Evolutionary conservation across 2,797 vertebrate genomes (phyloP).

Genomic region (Cephalopachus bancanus): DNA sequence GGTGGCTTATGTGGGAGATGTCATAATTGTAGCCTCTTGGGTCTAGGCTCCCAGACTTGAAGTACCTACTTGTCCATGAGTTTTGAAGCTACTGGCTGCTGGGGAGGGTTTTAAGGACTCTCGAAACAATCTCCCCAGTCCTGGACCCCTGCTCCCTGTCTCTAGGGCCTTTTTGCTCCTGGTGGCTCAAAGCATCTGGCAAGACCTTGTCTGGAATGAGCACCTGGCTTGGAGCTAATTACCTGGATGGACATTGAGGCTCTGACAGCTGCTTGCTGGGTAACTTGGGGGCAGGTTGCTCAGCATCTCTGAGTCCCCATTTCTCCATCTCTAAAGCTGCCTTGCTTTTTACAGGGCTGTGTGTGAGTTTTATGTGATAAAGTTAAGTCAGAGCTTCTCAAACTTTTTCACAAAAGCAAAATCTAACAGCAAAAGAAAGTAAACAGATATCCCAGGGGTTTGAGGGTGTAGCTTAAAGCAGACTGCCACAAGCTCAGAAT

Average conservation of each 20-base stretch:
- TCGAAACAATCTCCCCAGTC: background rate
- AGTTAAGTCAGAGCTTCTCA: conserved; percentile 57
- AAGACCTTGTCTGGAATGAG: background rate
- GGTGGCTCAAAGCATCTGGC: background rate
- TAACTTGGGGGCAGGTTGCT: background rate
- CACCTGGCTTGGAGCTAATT: background rate
- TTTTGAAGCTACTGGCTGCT: background rate
- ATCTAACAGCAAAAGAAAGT: background rate
- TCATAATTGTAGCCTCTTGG: background rate
- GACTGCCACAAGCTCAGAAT: background rate
- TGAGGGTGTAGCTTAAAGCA: conserved; percentile 54
- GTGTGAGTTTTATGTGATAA: conserved; percentile 13
- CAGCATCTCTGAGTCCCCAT: background rate
- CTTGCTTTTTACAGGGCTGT: conserved; percentile 32
- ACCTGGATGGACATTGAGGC: background rate
- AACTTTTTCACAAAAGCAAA: conserved; percentile 70
- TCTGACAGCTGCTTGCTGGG: background rate
- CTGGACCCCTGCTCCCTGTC: background rate
- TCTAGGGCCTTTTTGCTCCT: background rate
- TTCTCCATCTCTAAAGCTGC: background rate
- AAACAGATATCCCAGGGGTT: conserved; percentile 46
- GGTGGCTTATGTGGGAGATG: background rate
- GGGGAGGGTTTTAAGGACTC: background rate
- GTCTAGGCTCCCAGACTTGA: background rate
- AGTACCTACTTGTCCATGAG: background rate